Percentiles rank a stretch among this genome's conserved stretches.
These are phyloP conservation scores for Ispidina lecontei DNA, from an alignment of 2,797 vertebrate species.

Conservation along the genomic window DNA sequence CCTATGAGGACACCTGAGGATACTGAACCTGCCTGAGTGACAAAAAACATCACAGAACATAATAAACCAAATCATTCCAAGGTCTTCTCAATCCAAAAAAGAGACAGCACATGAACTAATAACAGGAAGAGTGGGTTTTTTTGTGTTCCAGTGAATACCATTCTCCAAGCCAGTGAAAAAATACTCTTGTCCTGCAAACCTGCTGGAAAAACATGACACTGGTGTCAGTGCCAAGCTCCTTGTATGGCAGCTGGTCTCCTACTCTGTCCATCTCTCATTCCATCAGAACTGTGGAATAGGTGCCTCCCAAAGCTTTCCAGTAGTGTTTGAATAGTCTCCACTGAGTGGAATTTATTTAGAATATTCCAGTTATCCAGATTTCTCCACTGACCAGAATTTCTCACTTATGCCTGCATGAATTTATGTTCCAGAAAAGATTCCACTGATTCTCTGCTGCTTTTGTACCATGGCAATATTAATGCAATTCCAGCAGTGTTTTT, in stretches of 20 bases:
- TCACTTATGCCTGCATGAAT: not conserved
- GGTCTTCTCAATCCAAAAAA: not conserved
- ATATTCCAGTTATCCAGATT: not conserved
- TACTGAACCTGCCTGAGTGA: not conserved
- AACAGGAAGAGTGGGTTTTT: not conserved
- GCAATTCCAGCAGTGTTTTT: too few species aligned
- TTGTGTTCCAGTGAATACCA: not conserved
- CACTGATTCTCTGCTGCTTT: not conserved
- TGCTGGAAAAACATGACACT: not conserved
- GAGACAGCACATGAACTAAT: not conserved
- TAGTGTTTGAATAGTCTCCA: not conserved
- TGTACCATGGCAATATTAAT: not conserved
- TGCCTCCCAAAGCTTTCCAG: not conserved
- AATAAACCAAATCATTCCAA: not conserved
- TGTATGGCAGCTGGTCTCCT: not conserved
- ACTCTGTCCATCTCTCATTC: not conserved
- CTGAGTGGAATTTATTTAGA: not conserved
- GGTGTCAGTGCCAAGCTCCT: not conserved
- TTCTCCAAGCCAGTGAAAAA: not conserved
- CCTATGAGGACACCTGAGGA: not conserved
- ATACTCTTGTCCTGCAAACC: not conserved
- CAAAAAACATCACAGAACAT: not conserved
- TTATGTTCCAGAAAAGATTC: not conserved
- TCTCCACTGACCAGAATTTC: not conserved
- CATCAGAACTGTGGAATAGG: not conserved